Evolutionary conservation across 2,113 vertebrate genomes (phyloP).

Genomic region (Macrotus californicus): DNA sequence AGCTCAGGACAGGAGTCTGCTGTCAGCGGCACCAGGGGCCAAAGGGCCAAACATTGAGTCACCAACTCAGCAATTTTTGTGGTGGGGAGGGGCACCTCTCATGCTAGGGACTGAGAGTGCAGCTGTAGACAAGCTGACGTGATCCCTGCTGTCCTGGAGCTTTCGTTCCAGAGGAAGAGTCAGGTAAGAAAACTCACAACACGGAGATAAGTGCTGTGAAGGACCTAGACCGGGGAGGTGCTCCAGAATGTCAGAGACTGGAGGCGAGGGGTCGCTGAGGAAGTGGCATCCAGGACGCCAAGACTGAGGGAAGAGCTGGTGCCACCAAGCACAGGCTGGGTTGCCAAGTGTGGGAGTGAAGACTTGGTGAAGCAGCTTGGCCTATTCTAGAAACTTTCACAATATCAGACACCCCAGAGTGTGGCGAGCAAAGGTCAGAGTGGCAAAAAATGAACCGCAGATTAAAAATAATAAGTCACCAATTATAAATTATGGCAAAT

Average conservation of each 20-base stretch:
- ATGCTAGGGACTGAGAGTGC: fast-evolving
- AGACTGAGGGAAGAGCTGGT: background rate
- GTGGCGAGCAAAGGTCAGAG: background rate
- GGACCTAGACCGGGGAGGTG: background rate
- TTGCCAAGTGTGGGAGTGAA: fast-evolving
- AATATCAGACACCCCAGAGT: background rate
- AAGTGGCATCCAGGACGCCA: background rate
- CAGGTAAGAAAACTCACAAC: background rate
- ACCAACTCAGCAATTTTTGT: background rate
- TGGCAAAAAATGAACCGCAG: background rate
- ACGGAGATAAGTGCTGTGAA: fast-evolving
- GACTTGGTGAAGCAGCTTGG: background rate
- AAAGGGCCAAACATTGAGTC: background rate
- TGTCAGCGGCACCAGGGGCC: background rate
- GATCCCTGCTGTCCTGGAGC: fast-evolving
- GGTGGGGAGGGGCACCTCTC: background rate
- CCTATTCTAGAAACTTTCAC: background rate
- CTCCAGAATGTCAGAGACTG: fast-evolving
- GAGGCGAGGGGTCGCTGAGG: background rate
- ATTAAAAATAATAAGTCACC: background rate
- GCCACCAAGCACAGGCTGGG: background rate
- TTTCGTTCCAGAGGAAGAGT: background rate
- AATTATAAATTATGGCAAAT: background rate
- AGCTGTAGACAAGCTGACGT: background rate
- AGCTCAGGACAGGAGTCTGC: background rate